Conservation (phyloP, 2,888 invertebrate genomes). For the Lasioglossum oenotherae region DNA sequence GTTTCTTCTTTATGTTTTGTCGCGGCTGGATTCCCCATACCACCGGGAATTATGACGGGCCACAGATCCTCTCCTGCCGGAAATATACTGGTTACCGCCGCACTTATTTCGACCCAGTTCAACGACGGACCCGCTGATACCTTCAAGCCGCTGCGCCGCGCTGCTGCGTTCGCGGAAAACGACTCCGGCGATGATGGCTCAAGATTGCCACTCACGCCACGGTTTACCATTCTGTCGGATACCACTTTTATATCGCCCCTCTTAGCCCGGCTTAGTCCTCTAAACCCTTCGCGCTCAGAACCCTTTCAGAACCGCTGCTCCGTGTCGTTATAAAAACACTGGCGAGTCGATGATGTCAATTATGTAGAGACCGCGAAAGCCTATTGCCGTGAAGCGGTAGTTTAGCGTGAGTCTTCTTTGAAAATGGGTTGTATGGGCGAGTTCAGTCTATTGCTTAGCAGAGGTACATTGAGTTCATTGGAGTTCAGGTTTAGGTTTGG, state of each 20-base stretch:
- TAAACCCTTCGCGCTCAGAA: background rate
- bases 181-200: background rate
- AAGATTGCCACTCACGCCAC: background rate
- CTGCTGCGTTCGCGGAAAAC: background rate
- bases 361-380: background rate
- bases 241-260: background rate
- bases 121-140: constrained; percentile 1
- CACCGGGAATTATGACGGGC: constrained; percentile 45
- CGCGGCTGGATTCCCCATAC: background rate
- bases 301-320: background rate
- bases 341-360: background rate
- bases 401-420: background rate
- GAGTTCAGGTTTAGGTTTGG: background rate
- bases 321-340: background rate
- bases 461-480: background rate
- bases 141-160: background rate
- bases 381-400: background rate
- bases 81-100: constrained; percentile 21
- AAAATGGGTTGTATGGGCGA: background rate
- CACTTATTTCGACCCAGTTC: constrained; percentile 43
- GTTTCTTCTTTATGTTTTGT: background rate
- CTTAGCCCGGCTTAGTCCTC: background rate
- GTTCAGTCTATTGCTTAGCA: background rate
- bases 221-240: background rate
- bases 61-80: constrained; percentile 17